Evolutionary conservation across 2,113 vertebrate genomes (phyloP).

Genomic region (Psammodynastes pulverulentus): DNA sequence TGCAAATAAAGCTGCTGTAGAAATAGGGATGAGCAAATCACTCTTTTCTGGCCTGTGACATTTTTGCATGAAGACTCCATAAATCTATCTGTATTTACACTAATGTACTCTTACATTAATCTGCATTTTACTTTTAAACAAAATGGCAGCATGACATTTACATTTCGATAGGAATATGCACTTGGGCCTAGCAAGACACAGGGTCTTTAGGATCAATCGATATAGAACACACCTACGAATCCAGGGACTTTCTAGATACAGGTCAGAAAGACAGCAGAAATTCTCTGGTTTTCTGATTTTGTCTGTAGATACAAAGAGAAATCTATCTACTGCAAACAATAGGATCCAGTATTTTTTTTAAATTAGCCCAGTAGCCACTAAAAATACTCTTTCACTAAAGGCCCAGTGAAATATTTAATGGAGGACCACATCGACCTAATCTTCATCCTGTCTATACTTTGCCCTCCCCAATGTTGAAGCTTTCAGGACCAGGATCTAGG

Average conservation of each 20-base stretch:
- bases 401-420: background rate
- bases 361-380: background rate
- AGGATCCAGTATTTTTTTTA: background rate
- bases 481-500: background rate
- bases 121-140: background rate
- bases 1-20: background rate
- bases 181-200: background rate
- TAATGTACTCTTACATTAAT: background rate
- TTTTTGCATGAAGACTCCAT: background rate
- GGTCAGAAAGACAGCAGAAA: background rate
- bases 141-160: background rate
- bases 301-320: background rate
- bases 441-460: background rate
- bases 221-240: background rate
- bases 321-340: background rate
- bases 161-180: background rate
- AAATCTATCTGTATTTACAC: background rate
- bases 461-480: background rate
- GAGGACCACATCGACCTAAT: background rate
- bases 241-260: background rate
- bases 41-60: background rate
- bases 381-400: background rate
- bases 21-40: background rate
- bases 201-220: background rate
- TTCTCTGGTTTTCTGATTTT: background rate